Percentiles rank a stretch among this genome's conserved stretches.
Conservation (phyloP, 2,888 invertebrate genomes). For the Lasioglossum zephyrum region DNA sequence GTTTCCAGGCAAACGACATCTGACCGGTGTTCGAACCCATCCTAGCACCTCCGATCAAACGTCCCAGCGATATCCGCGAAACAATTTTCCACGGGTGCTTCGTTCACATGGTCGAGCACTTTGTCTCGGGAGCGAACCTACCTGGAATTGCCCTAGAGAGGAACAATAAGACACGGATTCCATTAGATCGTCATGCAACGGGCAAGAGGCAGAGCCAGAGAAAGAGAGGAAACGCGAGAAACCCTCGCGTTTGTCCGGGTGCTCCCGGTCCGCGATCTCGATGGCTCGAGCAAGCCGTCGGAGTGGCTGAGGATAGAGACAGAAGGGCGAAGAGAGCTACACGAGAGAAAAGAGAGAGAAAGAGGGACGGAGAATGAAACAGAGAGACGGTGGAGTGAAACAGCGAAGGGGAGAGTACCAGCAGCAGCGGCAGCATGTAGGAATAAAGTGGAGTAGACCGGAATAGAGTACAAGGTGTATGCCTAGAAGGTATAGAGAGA, state of each 20-base stretch:
- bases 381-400: constrained; percentile 52
- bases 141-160: constrained; percentile 13
- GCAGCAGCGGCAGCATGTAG: constrained; percentile 33
- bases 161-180: constrained; percentile 10
- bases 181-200: constrained; percentile 14
- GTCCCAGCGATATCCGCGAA: not conserved
- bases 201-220: not conserved
- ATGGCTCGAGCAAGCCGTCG: constrained; percentile 12
- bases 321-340: constrained; percentile 5
- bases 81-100: constrained; percentile 7
- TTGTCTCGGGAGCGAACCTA: constrained; percentile 11
- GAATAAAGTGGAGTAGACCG: constrained; percentile 70
- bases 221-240: constrained; percentile 9
- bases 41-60: not conserved
- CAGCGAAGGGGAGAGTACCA: constrained; percentile 49
- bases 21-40: not conserved
- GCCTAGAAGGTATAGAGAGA: constrained; percentile 69
- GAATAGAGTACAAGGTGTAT: constrained; percentile 70
- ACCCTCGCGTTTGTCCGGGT: constrained; percentile 37
- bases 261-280: constrained; percentile 40
- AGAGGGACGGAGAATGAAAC: constrained; percentile 50
- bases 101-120: constrained; percentile 1
- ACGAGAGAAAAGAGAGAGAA: constrained; percentile 27
- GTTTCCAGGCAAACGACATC: not conserved
- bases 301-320: constrained; percentile 23